Evolutionary conservation across 2,888 invertebrate species (phyloP), one percentile per base, ranked within the genome.

Genomic region (Plagiodera versicolora): DNA sequence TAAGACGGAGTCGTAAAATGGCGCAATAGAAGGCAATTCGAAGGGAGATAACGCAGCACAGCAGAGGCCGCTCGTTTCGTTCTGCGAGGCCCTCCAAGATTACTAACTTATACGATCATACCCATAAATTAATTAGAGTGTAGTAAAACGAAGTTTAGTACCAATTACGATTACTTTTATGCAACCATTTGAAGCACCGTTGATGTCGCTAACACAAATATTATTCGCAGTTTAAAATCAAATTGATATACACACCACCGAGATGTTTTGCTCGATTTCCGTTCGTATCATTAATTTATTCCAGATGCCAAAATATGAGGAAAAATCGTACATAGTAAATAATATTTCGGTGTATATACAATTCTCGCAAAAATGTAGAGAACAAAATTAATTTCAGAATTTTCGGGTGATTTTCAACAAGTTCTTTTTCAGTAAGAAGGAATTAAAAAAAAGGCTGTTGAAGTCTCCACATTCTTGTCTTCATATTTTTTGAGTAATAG

Each of bases 41-140:
- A 63, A 66, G 68, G 70, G 67, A 66, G 69, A 65, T 72, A 71
- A 69, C 69, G 70, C 65, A 61, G 69, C 69, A n/a, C n/a, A n/a
- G n/a, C n/a, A n/a, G n/a, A n/a, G 67, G 66, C 53, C 53, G 28
- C 44, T 53, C 44, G 53, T 53, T 52, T 53, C 44, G 53, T 53
- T 52, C 19, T 35, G 39, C 53, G 5, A 14, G 19, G 53, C 44
- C 45, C 53, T 28, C 44, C 39, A 53, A 53, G 53, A 53, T 53
- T 53, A 53, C 53, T 44, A 24, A 53, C 53, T 53, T 53, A 53
- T 67, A 70, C 70, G 71, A 69, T 68, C 71, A 73, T 72, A 71
- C 72, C 73, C 71, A 72, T 73, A 73, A 73, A 73, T 73, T 73
- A 71, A 73, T 73, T 73, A 73, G 70, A 66, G 67, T 63, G 63